phyloP scores from a whole-genome alignment of 2,113 vertebrate species.

The Mastomys coucha region DNA sequence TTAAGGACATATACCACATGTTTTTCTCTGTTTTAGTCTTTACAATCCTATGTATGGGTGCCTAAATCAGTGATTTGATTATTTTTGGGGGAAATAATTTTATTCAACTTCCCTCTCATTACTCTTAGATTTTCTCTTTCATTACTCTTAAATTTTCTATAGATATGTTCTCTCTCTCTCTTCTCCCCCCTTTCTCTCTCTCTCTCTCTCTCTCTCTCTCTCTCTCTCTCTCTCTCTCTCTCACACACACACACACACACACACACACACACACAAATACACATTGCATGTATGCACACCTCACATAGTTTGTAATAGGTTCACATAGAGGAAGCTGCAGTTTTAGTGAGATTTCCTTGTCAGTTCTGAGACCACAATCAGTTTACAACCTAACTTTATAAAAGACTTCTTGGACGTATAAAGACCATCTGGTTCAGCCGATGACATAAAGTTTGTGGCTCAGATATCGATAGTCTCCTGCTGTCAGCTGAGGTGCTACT shows the following conservation, averaged over 20 bases:
- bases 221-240: background rate
- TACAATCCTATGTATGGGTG: background rate
- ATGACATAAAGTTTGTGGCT: no score
- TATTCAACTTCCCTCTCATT: background rate
- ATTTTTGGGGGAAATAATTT: no score
- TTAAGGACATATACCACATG: background rate
- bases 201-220: background rate
- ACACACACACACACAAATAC: background rate
- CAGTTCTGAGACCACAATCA: background rate
- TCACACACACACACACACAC: background rate
- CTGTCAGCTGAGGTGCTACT: background rate
- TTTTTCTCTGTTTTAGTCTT: background rate
- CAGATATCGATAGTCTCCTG: background rate
- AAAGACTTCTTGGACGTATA: background rate
- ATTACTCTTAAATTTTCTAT: background rate
- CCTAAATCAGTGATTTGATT: background rate
- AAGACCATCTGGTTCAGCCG: background rate
- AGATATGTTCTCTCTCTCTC: background rate
- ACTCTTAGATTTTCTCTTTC: background rate
- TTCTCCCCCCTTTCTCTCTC: background rate
- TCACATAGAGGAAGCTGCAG: background rate
- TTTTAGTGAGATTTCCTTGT: background rate
- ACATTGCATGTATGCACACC: no score
- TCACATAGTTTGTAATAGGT: constrained; percentile 60
- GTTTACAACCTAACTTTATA: background rate